Evolutionary conservation across 2,888 invertebrate species (phyloP).

Genomic region (Lochmaea capreae): DNA sequence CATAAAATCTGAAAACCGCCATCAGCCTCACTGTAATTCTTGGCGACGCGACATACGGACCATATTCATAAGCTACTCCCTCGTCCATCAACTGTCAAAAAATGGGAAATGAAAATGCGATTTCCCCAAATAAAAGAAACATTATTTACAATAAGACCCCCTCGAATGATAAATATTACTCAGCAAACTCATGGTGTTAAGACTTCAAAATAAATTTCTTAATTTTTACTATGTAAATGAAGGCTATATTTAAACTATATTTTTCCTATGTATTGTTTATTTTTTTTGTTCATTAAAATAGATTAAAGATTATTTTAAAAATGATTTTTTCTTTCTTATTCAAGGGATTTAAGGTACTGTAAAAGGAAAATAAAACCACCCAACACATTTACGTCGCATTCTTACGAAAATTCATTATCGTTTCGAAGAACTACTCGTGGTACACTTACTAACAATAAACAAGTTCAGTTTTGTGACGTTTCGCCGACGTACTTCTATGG

Average conservation of each 20-base stretch:
- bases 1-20: too few species aligned
- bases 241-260: slow-evolving; percentile 52
- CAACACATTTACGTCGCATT: background rate
- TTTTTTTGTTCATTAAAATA: slow-evolving; percentile 52
- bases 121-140: too few species aligned
- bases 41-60: too few species aligned
- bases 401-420: background rate
- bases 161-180: slow-evolving; percentile 43
- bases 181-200: slow-evolving; percentile 51
- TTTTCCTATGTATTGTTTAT: slow-evolving; percentile 52
- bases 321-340: background rate
- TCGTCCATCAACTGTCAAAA: too few species aligned
- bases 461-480: too few species aligned
- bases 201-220: slow-evolving; percentile 49
- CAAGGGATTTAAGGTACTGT: background rate
- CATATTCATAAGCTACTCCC: too few species aligned
- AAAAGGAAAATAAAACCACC: background rate
- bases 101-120: too few species aligned
- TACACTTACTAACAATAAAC: too few species aligned
- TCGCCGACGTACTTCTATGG: too few species aligned
- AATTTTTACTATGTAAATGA: slow-evolving; percentile 53
- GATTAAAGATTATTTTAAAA: slow-evolving; percentile 50
- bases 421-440: too few species aligned
- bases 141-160: background rate
- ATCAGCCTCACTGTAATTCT: too few species aligned